A percentile compares a stretch with the other conserved stretches of the same genome.
Evolutionary conservation across 2,888 invertebrate genomes (phyloP).

Genomic region (Stenotaenia linearis): DNA sequence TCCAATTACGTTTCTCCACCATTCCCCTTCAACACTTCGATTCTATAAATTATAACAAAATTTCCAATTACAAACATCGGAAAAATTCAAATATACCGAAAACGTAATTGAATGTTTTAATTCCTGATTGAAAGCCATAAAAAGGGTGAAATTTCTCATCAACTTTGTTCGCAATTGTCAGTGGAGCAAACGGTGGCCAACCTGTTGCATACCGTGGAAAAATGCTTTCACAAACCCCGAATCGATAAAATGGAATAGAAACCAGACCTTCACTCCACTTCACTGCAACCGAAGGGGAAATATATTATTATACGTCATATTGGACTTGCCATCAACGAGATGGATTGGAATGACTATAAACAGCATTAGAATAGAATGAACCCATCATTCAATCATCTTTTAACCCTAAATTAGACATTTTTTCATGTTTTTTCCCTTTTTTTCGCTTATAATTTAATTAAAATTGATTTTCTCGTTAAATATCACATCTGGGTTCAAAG

Average conservation of each 20-base stretch:
- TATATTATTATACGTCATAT: constrained; percentile 16
- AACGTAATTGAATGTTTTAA: too few species aligned
- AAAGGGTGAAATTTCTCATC: neutral
- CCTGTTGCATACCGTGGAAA: constrained; percentile 9
- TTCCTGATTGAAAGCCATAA: neutral
- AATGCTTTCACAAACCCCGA: neutral
- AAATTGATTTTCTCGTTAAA: neutral
- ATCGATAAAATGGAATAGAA: constrained; percentile 14
- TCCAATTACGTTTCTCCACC: neutral
- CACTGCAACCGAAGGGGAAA: neutral
- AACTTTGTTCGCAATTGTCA: neutral
- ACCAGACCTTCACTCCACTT: neutral
- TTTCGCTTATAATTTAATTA: neutral
- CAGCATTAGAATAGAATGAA: neutral
- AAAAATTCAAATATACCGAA: neutral
- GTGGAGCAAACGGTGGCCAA: constrained; percentile 8
- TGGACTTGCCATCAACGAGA: constrained; percentile 3
- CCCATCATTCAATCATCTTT: neutral
- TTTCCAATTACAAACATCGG: neutral
- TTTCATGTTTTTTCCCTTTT: too few species aligned
- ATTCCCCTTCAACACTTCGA: neutral
- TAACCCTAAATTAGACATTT: too few species aligned
- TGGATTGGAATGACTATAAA: neutral
- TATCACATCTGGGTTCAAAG: neutral
- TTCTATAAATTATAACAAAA: neutral